phyloP scores from a whole-genome alignment of 2,888 invertebrate species.

The Eumacrocentrus americanus region DNA sequence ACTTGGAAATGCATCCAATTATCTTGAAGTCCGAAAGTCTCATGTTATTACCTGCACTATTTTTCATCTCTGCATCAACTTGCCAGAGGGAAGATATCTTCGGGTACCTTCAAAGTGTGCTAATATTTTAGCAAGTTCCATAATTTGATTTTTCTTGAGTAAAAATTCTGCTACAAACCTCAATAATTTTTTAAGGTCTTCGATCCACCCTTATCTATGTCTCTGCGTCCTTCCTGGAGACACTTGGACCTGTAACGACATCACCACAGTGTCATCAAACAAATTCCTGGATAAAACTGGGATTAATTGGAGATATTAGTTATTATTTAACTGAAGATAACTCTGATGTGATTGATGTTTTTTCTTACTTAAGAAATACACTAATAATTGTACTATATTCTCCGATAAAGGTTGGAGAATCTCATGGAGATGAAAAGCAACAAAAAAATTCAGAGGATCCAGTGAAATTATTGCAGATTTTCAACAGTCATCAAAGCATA shows the following conservation, averaged over 20 bases:
- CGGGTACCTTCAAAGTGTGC: conserved; percentile 55
- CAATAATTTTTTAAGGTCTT: conserved; percentile 45
- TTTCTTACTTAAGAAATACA: conserved; percentile 28
- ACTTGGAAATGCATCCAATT: conserved; percentile 43
- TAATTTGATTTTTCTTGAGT: conserved; percentile 13
- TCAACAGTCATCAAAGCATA: conserved; percentile 27
- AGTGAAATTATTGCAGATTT: conserved; percentile 16
- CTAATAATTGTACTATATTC: conserved; percentile 41
- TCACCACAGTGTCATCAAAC: conserved; percentile 26
- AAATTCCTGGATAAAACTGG: conserved; percentile 38
- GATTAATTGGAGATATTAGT: conserved; percentile 42
- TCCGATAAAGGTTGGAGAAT: conserved; percentile 37
- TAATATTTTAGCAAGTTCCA: conserved; percentile 50
- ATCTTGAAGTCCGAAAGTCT: conserved; percentile 51
- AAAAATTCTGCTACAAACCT: no score
- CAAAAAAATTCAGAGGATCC: conserved; percentile 6
- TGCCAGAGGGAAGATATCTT: conserved; percentile 49
- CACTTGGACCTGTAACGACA: conserved; percentile 46
- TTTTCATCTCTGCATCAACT: conserved; percentile 54
- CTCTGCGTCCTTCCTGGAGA: conserved; percentile 53
- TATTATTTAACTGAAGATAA: conserved; percentile 34
- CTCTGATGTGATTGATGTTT: conserved; percentile 32
- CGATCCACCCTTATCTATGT: conserved; percentile 50
- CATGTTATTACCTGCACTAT: conserved; percentile 52
- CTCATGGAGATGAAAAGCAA: background rate